Conservation (phyloP, 2,888 invertebrate species). For the Sisyra nigra region DNA sequence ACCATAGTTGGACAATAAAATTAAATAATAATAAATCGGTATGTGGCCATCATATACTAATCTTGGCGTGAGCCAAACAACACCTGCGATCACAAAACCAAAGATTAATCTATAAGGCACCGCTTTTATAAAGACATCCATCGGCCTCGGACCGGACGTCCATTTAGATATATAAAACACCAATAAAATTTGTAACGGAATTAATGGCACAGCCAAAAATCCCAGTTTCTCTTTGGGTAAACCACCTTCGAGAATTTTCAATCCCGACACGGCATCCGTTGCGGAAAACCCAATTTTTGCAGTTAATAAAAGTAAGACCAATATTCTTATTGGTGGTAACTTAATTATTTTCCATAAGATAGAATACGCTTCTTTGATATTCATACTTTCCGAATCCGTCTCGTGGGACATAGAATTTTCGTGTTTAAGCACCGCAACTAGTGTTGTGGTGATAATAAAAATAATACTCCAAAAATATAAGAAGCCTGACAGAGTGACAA, state of each 20-base stretch:
- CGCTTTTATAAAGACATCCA: conserved; percentile 76
- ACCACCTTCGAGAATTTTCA: conserved; percentile 92
- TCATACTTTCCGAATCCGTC: conserved; percentile 26
- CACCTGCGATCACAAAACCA: conserved; percentile 63
- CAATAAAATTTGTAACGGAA: conserved; percentile 79
- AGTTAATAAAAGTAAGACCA: conserved; percentile 71
- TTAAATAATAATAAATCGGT: conserved; percentile 58
- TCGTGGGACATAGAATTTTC: conserved; percentile 39
- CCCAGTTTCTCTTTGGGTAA: conserved; percentile 92
- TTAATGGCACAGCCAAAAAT: conserved; percentile 79
- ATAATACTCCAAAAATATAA: conserved; percentile 89
- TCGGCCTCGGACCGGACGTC: conserved; percentile 66
- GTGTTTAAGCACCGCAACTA: conserved; percentile 76
- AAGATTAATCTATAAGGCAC: conserved; percentile 77
- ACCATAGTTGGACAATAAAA: conserved; percentile 66
- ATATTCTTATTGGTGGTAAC: conserved; percentile 62
- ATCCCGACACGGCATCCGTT: conserved; percentile 83
- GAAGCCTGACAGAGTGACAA: conserved; percentile 47
- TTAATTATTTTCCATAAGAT: conserved; percentile 69
- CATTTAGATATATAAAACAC: conserved; percentile 64
- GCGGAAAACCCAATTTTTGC: conserved; percentile 94
- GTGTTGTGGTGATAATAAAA: conserved; percentile 77
- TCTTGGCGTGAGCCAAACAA: conserved; percentile 75
- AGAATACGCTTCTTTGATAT: conserved; percentile 59
- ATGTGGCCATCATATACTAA: conserved; percentile 46